Conservation (phyloP, 2,113 vertebrate species). For the Spizaetus ornatus region DNA sequence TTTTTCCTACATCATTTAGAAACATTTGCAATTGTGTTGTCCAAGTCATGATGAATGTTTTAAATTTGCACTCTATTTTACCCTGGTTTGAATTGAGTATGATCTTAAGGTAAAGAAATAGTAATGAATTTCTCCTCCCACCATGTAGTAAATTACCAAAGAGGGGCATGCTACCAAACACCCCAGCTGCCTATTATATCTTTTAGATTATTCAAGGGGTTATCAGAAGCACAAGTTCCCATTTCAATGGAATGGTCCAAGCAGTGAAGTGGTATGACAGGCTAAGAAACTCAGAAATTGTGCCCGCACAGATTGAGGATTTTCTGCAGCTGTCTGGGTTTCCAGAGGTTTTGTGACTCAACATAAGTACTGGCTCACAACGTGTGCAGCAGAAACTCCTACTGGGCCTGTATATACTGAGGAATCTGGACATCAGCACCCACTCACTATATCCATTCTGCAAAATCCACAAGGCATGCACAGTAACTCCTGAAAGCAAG, state of each 20-base stretch:
- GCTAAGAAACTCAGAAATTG: background rate
- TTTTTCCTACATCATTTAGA: background rate
- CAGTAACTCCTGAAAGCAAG: background rate
- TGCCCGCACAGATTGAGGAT: background rate
- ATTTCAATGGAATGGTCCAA: background rate
- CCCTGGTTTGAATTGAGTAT: background rate
- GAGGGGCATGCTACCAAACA: background rate
- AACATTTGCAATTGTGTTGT: background rate
- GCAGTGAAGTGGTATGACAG: background rate
- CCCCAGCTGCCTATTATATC: background rate
- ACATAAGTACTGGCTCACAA: fast-evolving
- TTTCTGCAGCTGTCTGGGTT: background rate
- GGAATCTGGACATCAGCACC: background rate
- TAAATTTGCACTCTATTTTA: background rate
- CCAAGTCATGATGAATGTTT: background rate
- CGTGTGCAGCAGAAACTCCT: background rate
- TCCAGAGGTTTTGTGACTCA: background rate
- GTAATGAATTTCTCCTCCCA: background rate
- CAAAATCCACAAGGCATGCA: background rate
- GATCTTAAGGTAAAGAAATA: background rate
- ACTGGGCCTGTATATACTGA: background rate
- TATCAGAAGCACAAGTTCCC: background rate
- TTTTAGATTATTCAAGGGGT: background rate
- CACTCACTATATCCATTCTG: background rate
- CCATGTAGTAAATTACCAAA: background rate